These are phyloP conservation scores for Luidia sarsii DNA, from an alignment of 53 echinoderm and acorn worm species.

Conservation along the genomic window DNA sequence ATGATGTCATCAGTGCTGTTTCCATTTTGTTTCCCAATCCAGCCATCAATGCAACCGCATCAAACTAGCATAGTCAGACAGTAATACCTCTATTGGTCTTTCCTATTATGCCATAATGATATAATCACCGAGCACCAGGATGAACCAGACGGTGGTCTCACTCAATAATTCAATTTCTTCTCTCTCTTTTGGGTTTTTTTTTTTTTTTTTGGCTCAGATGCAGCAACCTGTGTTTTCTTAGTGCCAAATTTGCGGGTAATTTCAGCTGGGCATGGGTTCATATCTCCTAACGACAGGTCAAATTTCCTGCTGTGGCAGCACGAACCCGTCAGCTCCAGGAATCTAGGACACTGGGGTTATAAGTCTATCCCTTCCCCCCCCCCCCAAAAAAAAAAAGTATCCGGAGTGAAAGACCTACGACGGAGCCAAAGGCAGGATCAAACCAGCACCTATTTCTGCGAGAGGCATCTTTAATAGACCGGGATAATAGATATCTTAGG, in stretches of 20 bases:
- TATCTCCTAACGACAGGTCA: constrained; percentile 43
- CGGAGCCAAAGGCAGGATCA: too few relatives aligned
- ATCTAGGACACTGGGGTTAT: too few relatives aligned
- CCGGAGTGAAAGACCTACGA: too few relatives aligned
- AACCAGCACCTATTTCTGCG: too few relatives aligned
- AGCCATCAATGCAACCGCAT: background rate
- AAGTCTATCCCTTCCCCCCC: too few relatives aligned
- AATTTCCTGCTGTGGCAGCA: constrained; percentile 32
- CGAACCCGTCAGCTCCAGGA: background rate
- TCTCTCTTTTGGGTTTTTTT: too few relatives aligned
- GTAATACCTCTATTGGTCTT: constrained; percentile 17
- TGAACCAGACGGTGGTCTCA: constrained; percentile 4
- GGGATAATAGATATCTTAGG: too few relatives aligned
- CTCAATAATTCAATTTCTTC: constrained; percentile 24
- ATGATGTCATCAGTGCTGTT: too few relatives aligned
- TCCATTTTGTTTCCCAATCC: background rate
- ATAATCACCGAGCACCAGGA: constrained; percentile 4
- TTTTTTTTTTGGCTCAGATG: too few relatives aligned
- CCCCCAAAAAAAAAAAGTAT: too few relatives aligned
- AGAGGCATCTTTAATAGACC: too few relatives aligned
- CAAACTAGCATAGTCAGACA: constrained; percentile 28
- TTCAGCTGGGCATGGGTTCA: constrained; percentile 24
- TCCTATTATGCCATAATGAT: constrained; percentile 23
- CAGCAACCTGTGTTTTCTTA: constrained; percentile 47
- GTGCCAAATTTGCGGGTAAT: constrained; percentile 27